phyloP scores from a whole-genome alignment of 2,888 invertebrate genomes.

The Torymus auratus region DNA sequence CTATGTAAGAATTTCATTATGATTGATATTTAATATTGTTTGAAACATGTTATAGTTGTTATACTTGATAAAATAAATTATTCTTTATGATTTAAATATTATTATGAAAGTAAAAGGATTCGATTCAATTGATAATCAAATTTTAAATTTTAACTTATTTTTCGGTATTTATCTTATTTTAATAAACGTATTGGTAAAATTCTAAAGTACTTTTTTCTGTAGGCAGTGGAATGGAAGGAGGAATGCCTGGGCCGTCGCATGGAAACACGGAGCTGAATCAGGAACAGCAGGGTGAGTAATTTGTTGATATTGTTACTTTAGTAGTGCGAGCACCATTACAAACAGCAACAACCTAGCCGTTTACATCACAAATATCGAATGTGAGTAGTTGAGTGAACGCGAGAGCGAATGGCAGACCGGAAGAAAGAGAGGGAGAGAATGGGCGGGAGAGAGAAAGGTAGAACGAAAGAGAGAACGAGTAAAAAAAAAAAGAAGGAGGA shows the following conservation, averaged over 20 bases:
- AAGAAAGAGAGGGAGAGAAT: slow-evolving; percentile 61
- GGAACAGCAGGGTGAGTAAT: slow-evolving; percentile 76
- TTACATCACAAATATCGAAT: slow-evolving; percentile 74
- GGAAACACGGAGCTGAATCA: slow-evolving; percentile 73
- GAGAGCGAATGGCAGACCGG: slow-evolving; percentile 40
- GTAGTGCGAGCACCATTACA: slow-evolving; percentile 77
- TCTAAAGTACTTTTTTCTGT: slow-evolving; percentile 36
- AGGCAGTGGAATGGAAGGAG: slow-evolving; percentile 74
- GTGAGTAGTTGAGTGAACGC: slow-evolving; percentile 66
- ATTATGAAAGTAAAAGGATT: too few relatives aligned
- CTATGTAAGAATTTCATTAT: too few relatives aligned
- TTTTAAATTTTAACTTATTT: too few relatives aligned
- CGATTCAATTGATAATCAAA: too few relatives aligned
- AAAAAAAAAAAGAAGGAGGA: slow-evolving; percentile 61
- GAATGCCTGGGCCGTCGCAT: slow-evolving; percentile 75
- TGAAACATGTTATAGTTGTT: not conserved
- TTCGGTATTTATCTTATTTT: not conserved
- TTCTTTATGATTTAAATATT: too few relatives aligned
- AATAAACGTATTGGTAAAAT: slow-evolving; percentile 3
- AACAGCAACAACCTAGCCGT: slow-evolving; percentile 77
- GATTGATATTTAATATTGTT: not conserved
- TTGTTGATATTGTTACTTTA: slow-evolving; percentile 64
- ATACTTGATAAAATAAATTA: too few relatives aligned
- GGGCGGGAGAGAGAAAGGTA: slow-evolving; percentile 58
- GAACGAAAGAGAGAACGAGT: slow-evolving; percentile 54